Evolutionary conservation across 2,888 invertebrate genomes (phyloP).

Genomic region (Catonia carolina): DNA sequence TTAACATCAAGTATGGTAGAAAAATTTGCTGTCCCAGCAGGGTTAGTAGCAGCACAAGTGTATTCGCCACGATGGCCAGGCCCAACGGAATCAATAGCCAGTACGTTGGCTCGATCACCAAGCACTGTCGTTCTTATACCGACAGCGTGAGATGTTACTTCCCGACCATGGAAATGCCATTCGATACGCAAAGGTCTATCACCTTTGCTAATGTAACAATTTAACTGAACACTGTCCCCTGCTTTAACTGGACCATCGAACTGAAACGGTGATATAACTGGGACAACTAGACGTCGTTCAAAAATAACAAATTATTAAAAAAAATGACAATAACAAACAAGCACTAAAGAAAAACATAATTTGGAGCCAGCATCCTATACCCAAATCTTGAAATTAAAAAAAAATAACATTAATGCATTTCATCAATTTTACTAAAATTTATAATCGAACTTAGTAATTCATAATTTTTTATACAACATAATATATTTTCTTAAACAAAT

Average conservation of each 20-base stretch:
- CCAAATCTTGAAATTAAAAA: no score
- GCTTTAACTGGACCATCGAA: constrained; percentile 69
- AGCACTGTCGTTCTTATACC: constrained; percentile 50
- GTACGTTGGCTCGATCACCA: constrained; percentile 48
- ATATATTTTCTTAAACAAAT: no score
- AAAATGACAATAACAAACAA: neutral
- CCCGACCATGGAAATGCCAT: constrained; percentile 61
- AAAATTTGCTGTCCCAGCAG: constrained; percentile 56
- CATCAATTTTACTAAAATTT: no score
- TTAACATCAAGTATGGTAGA: constrained; percentile 65
- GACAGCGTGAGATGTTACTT: constrained; percentile 30
- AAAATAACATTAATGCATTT: no score
- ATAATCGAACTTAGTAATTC: no score
- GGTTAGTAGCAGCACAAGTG: constrained; percentile 48
- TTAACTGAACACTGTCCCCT: constrained; percentile 66
- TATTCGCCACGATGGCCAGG: constrained; percentile 53
- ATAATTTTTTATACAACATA: no score
- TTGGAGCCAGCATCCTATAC: no score
- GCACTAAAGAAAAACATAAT: neutral
- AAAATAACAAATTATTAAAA: neutral
- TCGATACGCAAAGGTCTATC: constrained; percentile 68
- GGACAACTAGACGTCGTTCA: constrained; percentile 51
- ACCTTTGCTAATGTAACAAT: constrained; percentile 66
- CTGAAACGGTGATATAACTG: constrained; percentile 62
- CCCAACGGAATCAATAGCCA: constrained; percentile 44